Evolutionary conservation across 2,888 invertebrate genomes (phyloP), one percentile per base, ranked within the genome.

Genomic region (Diarsia rubi): DNA sequence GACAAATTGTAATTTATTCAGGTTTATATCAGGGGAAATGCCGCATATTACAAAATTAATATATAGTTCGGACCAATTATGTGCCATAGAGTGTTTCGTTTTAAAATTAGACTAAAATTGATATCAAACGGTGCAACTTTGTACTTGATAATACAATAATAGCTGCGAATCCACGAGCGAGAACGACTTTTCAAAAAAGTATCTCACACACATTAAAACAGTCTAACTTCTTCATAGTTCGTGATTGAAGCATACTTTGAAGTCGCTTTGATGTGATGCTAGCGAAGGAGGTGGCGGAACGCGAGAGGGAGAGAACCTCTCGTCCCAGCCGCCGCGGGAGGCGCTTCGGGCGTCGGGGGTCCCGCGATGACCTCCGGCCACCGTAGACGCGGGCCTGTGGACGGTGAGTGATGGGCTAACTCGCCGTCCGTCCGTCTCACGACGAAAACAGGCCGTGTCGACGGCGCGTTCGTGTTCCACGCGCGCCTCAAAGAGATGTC

Each of bases 31-130:
- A 57, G 8, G 24, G 6, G 19, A 19, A 9, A 2, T 27, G 9
- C 9, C 27, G 27, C 21, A 44, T 44, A 47, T 8, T 63, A 19
- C 14, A 45, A 16, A n/a, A n/a, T 44, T 59, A 57, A 54, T 47
- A 44, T 49, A 73, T 65, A 42, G 72, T 81, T 76, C 73, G 81
- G 78, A 81, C 71, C 75, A 80, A 81, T 71, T 78, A 69, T 82
- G 87, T 87, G 87, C 88, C 87, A 87, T 87, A 87, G 75, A 54
- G 75, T 68, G 52, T 60, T 71, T 79, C 60, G 45, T 82, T 75
- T 64, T 77, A 74, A 59, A 75, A 73, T 77, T 64, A 77, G 69
- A 78, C 42, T 73, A 68, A 79, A 83, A 72, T 73, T 76, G 6
- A 45, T 42, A 70, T 66, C 27, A 72, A 77, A 73, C 21, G 5